A percentile compares a stretch with the other conserved stretches of the same genome.
These are phyloP conservation scores for Hydriomena furcata DNA, from an alignment of 2,888 invertebrate genomes.

Conservation along the genomic window DNA sequence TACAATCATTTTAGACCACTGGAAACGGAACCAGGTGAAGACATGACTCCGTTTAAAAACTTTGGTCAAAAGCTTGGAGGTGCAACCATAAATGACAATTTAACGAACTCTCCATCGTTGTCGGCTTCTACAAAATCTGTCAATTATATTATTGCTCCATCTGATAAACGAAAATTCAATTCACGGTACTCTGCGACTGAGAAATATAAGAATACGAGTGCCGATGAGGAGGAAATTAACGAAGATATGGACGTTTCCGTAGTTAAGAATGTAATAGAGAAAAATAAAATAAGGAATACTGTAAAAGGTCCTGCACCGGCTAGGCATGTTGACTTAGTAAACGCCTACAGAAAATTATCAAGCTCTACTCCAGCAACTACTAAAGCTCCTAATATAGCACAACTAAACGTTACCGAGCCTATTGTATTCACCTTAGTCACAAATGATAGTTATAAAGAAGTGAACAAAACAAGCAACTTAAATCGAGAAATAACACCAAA, in stretches of 20 bases:
- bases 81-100: conserved; percentile 65
- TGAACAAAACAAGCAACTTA: conserved; percentile 41
- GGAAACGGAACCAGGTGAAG: conserved; percentile 85
- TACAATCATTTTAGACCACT: conserved; percentile 86
- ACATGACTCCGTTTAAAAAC: conserved; percentile 87
- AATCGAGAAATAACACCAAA: conserved; percentile 42
- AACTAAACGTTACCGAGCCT: conserved; percentile 63
- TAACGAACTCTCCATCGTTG: conserved; percentile 72
- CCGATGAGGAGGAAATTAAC: conserved; percentile 81
- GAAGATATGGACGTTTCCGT: conserved; percentile 85
- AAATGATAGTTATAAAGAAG: conserved; percentile 51
- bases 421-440: conserved; percentile 50
- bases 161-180: conserved; percentile 72
- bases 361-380: conserved; percentile 58
- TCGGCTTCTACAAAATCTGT: conserved; percentile 79
- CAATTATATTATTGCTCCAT: conserved; percentile 68
- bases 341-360: conserved; percentile 73
- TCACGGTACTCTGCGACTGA: conserved; percentile 76
- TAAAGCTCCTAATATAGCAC: conserved; percentile 56
- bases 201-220: conserved; percentile 74
- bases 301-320: conserved; percentile 79
- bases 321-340: conserved; percentile 71
- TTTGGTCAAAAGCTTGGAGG: conserved; percentile 86
- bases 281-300: conserved; percentile 78
- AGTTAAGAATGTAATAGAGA: conserved; percentile 79